A percentile compares a stretch with the other conserved stretches of the same genome.
Evolutionary conservation across 1,140 invertebrate genomes (phyloP).

Genomic region (Diuraphis noxia): DNA sequence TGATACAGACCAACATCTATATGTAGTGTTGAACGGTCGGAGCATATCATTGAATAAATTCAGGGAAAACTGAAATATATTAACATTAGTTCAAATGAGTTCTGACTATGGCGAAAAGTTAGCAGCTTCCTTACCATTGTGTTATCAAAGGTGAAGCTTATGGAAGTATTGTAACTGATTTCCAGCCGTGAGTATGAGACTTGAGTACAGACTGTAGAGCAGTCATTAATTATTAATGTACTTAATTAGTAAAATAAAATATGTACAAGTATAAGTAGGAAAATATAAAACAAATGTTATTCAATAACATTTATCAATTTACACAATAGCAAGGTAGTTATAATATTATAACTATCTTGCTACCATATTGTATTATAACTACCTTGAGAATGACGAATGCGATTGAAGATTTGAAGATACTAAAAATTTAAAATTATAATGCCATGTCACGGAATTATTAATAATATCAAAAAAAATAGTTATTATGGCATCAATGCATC

Average conservation of each 20-base stretch:
- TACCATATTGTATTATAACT: no score
- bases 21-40: constrained; percentile 79
- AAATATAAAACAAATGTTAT: neutral
- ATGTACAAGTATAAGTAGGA: neutral
- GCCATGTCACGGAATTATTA: no score
- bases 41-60: constrained; percentile 77
- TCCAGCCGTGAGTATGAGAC: neutral
- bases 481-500: no score
- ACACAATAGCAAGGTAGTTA: no score
- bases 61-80: neutral
- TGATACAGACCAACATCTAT: constrained; percentile 91
- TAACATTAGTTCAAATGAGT: neutral
- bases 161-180: neutral
- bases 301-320: neutral
- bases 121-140: neutral
- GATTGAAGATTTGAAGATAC: no score
- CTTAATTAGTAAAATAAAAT: neutral
- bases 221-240: neutral
- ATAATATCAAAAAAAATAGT: no score
- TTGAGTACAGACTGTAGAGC: neutral
- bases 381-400: no score
- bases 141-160: neutral
- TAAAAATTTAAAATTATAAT: no score
- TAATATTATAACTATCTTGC: no score
- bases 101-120: neutral